A percentile compares a stretch with the other conserved stretches of the same genome.
Evolutionary conservation across 2,113 vertebrate species (phyloP).

Genomic region (Parotia lawesii): DNA sequence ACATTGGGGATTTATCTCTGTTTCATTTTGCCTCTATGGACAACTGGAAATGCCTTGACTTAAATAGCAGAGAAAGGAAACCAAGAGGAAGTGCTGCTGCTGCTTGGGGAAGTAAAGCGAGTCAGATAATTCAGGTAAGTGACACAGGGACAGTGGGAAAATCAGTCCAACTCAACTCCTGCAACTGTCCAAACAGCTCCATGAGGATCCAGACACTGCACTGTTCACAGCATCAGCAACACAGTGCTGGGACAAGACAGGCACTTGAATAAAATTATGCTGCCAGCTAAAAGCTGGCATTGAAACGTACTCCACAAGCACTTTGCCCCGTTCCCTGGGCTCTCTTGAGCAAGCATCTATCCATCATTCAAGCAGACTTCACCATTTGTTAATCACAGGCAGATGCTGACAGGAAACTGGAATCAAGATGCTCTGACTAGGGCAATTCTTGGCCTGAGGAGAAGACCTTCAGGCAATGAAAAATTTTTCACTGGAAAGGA

Average conservation of each 20-base stretch:
- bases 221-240: neutral
- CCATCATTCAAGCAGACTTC: neutral
- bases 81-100: neutral
- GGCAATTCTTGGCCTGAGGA: neutral
- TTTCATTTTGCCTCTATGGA: neutral
- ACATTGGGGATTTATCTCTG: neutral
- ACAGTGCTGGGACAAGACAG: neutral
- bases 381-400: neutral
- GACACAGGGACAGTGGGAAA: neutral
- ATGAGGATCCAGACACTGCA: neutral
- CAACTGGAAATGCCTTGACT: neutral
- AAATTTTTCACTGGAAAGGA: neutral
- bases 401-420: neutral
- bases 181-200: neutral
- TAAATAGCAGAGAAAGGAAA: neutral
- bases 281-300: neutral
- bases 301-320: neutral
- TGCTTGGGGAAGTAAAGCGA: neutral
- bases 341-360: neutral
- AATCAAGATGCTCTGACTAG: neutral
- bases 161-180: neutral
- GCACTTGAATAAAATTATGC: neutral
- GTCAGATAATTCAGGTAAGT: neutral
- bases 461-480: neutral
- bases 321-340: neutral